Conservation (phyloP, 1,140 invertebrate genomes). For the Aphaenogaster ashmeadi region DNA sequence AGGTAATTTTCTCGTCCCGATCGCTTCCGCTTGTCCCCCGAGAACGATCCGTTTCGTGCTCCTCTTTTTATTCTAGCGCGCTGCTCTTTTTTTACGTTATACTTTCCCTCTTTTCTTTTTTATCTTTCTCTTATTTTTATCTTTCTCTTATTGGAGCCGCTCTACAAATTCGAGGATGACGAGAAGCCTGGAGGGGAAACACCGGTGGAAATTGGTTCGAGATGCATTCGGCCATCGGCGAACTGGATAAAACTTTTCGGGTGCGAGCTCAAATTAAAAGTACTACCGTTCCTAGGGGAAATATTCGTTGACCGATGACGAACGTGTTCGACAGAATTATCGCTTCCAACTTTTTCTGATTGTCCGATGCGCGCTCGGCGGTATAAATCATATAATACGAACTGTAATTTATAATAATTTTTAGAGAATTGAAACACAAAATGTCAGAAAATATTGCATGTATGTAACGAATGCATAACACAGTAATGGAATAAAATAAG, state of each 20-base stretch:
- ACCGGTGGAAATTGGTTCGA: constrained; percentile 67
- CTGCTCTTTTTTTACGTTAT: neutral
- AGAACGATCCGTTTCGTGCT: constrained; percentile 55
- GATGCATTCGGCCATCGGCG: constrained; percentile 43
- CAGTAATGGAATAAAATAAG: neutral
- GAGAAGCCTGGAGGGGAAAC: neutral
- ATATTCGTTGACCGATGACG: constrained; percentile 56
- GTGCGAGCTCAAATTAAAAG: constrained; percentile 68
- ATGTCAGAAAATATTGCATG: constrained; percentile 1
- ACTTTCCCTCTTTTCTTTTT: neutral
- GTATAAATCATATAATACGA: constrained; percentile 1
- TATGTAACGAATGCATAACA: neutral
- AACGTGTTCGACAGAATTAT: constrained; percentile 43
- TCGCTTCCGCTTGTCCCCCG: constrained; percentile 67
- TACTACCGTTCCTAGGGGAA: constrained; percentile 68
- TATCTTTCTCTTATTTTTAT: too few species aligned
- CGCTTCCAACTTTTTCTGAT: constrained; percentile 33
- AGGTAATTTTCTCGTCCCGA: constrained; percentile 74
- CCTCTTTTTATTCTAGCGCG: constrained; percentile 4
- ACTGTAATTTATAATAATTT: constrained; percentile 4
- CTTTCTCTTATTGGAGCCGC: neutral
- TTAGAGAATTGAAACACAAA: neutral
- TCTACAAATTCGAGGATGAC: constrained; percentile 58
- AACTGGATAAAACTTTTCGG: constrained; percentile 64
- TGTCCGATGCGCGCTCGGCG: neutral